These are phyloP conservation scores for Bilobella aurantiaca DNA, from an alignment of 1,140 invertebrate species.

Conservation along the genomic window DNA sequence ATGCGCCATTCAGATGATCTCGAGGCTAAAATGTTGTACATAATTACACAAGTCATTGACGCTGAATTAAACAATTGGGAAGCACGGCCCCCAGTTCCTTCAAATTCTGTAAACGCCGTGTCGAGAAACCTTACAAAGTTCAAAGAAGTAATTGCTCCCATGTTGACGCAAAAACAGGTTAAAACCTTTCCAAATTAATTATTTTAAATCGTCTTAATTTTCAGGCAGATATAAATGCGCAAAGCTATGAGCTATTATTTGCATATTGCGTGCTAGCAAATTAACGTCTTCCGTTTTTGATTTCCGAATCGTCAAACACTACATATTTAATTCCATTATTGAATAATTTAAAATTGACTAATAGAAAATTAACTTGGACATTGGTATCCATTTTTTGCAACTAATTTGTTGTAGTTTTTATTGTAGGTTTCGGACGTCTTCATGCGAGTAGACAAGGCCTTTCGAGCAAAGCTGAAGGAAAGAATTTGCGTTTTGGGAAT, in stretches of 20 bases:
- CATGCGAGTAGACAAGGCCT: conserved; percentile 29
- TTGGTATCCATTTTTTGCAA: too few relatives aligned
- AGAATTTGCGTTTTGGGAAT: conserved; percentile 54
- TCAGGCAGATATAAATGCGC: too few relatives aligned
- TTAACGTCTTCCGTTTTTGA: too few relatives aligned
- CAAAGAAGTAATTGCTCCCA: conserved; percentile 27
- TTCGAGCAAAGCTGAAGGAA: conserved; percentile 30
- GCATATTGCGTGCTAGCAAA: too few relatives aligned
- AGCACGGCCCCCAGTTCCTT: conserved; percentile 88
- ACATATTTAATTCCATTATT: too few relatives aligned
- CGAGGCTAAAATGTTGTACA: conserved; percentile 75
- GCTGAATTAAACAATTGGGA: conserved; percentile 74
- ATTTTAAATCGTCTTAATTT: background rate
- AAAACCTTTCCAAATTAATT: background rate
- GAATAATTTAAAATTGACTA: too few relatives aligned
- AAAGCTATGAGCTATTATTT: too few relatives aligned
- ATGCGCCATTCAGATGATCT: conserved; percentile 82
- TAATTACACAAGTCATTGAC: conserved; percentile 71
- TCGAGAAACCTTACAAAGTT: conserved; percentile 45
- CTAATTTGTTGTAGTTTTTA: background rate
- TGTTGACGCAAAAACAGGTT: conserved; percentile 30
- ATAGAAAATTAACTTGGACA: too few relatives aligned
- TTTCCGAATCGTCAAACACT: too few relatives aligned
- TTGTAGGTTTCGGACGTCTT: conserved; percentile 28
- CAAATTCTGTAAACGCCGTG: conserved; percentile 79